phyloP scores from a whole-genome alignment of 2,797 vertebrate genomes.

The Pseudotriccus pelzelni region DNA sequence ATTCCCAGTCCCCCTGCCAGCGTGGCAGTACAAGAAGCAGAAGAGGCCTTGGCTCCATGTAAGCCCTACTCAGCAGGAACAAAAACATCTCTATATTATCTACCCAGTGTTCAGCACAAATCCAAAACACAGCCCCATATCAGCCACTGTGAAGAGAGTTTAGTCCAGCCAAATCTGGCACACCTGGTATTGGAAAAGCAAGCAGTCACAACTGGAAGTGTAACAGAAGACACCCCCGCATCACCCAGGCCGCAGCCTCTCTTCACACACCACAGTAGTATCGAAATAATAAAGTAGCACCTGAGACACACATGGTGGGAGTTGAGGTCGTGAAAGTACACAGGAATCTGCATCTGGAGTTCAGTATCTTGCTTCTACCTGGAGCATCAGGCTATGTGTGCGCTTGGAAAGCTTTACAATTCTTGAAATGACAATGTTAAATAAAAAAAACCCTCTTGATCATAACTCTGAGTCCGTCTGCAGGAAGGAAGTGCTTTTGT shows the following conservation, averaged over 20 bases:
- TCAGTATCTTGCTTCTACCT: not conserved
- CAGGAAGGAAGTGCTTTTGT: not conserved
- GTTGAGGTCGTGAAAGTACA: not conserved
- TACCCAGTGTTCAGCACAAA: not conserved
- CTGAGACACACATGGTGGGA: fast-evolving
- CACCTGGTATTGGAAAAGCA: not conserved
- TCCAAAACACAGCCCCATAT: not conserved
- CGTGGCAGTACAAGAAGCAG: not conserved
- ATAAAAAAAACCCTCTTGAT: not conserved
- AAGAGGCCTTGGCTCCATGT: not conserved
- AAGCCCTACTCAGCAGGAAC: not conserved
- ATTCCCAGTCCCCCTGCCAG: not conserved
- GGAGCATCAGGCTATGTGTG: not conserved
- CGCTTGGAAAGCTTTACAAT: not conserved
- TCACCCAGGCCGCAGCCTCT: not conserved
- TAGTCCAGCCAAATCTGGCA: not conserved
- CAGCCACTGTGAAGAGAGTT: not conserved
- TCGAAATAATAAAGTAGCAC: fast-evolving
- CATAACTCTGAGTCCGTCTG: not conserved
- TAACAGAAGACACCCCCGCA: not conserved
- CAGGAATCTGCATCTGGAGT: not conserved
- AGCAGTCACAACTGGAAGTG: not conserved
- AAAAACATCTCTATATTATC: not conserved
- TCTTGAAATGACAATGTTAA: not conserved
- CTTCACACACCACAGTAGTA: not conserved